phyloP scores from a whole-genome alignment of 2,113 vertebrate genomes.

The Phylloscopus trochilus region DNA sequence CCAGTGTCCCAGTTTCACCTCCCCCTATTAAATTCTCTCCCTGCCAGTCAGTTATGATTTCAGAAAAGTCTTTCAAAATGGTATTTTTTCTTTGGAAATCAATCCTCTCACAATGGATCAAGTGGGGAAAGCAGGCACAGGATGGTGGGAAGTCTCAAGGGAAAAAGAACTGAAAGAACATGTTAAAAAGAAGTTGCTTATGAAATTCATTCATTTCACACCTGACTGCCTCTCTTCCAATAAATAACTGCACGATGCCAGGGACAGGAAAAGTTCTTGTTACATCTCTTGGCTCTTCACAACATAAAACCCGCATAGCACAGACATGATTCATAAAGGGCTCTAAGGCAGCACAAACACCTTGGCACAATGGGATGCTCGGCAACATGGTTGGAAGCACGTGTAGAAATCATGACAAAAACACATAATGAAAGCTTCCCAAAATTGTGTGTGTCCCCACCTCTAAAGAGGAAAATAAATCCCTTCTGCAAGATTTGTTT shows the following conservation, averaged over 20 bases:
- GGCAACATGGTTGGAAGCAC: background rate
- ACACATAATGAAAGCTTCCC: background rate
- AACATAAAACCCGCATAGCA: background rate
- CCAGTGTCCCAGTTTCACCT: conserved; percentile 7
- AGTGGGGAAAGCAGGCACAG: background rate
- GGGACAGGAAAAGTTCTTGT: background rate
- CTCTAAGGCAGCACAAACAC: background rate
- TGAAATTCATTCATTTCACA: background rate
- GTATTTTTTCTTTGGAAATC: background rate
- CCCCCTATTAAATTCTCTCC: background rate
- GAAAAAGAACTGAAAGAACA: background rate
- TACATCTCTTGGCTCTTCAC: background rate
- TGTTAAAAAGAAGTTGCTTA: background rate
- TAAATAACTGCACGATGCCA: background rate
- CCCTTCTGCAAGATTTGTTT: background rate
- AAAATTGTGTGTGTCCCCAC: background rate
- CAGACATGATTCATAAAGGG: background rate
- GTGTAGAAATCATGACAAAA: background rate
- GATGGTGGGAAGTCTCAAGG: background rate
- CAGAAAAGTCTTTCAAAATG: background rate
- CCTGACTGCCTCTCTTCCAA: background rate
- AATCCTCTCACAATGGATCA: background rate
- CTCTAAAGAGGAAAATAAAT: background rate
- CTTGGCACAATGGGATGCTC: background rate
- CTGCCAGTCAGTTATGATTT: background rate